phyloP scores from a whole-genome alignment of 2,888 invertebrate species.

The Sesamia inferens region DNA sequence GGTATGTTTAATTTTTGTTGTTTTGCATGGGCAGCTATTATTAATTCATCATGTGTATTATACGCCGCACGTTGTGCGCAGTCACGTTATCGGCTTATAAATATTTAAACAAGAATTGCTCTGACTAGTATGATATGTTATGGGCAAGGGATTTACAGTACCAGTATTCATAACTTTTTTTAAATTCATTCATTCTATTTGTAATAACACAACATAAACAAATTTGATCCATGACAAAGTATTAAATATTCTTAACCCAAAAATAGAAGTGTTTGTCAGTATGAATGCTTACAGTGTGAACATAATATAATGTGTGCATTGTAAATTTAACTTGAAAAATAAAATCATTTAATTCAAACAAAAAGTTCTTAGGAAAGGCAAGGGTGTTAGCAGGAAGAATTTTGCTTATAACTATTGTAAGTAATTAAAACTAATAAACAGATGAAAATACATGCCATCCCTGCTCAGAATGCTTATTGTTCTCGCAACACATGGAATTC shows the following conservation, averaged over 20 bases:
- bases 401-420: no score
- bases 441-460: no score
- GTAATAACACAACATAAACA: no score
- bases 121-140: constrained; percentile 44
- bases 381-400: no score
- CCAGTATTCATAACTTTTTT: constrained; percentile 13
- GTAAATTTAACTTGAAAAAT: background rate
- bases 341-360: no score
- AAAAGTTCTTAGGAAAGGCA: no score
- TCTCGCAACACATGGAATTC: no score
- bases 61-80: constrained; percentile 46
- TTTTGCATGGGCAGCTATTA: constrained; percentile 25
- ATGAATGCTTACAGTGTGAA: background rate
- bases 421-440: no score
- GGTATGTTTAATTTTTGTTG: constrained; percentile 76
- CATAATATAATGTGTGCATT: background rate
- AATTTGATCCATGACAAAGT: no score
- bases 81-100: constrained; percentile 59
- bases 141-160: constrained; percentile 33
- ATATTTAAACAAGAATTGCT: constrained; percentile 56
- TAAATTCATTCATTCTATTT: no score
- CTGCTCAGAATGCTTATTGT: no score
- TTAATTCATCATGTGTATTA: constrained; percentile 38
- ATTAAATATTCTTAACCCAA: background rate
- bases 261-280: constrained; percentile 20